Conservation (phyloP, 2,113 vertebrate genomes). For the Tyrannus savana region DNA sequence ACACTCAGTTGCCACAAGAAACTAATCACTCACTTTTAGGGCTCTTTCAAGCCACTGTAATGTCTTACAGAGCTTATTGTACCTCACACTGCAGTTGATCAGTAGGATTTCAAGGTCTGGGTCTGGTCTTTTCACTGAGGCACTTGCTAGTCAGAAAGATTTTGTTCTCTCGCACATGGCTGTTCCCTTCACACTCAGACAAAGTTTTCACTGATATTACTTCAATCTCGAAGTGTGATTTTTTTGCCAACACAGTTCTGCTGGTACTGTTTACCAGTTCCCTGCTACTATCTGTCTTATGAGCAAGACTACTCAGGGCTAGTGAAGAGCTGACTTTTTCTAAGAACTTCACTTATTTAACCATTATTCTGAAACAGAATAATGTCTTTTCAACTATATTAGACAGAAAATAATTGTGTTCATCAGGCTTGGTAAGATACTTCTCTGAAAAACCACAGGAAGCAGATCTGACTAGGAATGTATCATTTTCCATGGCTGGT, state of each 20-base stretch:
- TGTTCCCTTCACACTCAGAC: not conserved
- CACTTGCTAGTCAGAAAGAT: not conserved
- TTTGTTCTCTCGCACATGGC: not conserved
- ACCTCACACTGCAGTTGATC: not conserved
- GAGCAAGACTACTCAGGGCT: not conserved
- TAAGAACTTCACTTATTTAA: not conserved
- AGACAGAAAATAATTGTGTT: not conserved
- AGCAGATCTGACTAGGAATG: not conserved
- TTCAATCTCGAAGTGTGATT: not conserved
- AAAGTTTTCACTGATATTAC: not conserved
- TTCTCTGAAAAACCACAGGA: not conserved
- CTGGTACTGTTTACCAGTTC: not conserved
- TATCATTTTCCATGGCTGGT: not conserved
- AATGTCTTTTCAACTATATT: not conserved
- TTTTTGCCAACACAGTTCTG: not conserved
- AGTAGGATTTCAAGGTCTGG: not conserved
- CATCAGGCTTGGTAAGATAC: not conserved
- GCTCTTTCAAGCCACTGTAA: not conserved
- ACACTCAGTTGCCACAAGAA: not conserved
- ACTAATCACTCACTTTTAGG: not conserved
- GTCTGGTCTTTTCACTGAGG: not conserved
- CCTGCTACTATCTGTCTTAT: not conserved
- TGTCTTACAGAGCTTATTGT: not conserved
- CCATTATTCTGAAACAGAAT: not conserved
- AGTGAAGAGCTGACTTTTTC: not conserved